phyloP scores from a whole-genome alignment of 2,113 vertebrate species.

The Promerops cafer region DNA sequence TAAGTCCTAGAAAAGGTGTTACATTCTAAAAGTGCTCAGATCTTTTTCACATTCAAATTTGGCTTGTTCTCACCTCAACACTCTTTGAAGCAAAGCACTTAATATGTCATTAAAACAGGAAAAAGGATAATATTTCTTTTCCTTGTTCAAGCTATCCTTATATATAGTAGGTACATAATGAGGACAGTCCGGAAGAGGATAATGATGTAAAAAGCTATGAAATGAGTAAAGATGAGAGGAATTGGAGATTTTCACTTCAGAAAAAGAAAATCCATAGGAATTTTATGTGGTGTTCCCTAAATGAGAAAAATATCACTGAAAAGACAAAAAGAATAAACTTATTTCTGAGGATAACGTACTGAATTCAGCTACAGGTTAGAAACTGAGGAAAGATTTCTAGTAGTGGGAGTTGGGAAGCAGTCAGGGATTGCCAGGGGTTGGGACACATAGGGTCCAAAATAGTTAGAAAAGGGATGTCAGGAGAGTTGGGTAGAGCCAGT shows the following conservation, averaged over 20 bases:
- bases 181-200: neutral
- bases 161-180: neutral
- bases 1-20: neutral
- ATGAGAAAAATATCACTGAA: neutral
- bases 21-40: neutral
- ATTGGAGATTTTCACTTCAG: neutral
- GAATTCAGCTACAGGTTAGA: neutral
- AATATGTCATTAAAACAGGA: neutral
- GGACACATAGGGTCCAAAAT: neutral
- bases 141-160: neutral
- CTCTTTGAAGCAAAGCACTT: neutral
- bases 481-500: neutral
- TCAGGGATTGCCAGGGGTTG: neutral
- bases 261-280: neutral
- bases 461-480: neutral
- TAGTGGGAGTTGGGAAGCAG: neutral
- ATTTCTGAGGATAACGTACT: neutral
- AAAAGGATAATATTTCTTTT: neutral
- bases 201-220: neutral
- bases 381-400: neutral
- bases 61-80: neutral
- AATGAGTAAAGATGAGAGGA: neutral
- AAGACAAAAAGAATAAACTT: neutral
- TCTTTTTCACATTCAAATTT: neutral
- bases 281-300: neutral